Percentiles rank a stretch among this genome's conserved stretches.
Evolutionary conservation across 2,797 vertebrate genomes (phyloP).

Genomic region (Otolemur crassicaudatus): DNA sequence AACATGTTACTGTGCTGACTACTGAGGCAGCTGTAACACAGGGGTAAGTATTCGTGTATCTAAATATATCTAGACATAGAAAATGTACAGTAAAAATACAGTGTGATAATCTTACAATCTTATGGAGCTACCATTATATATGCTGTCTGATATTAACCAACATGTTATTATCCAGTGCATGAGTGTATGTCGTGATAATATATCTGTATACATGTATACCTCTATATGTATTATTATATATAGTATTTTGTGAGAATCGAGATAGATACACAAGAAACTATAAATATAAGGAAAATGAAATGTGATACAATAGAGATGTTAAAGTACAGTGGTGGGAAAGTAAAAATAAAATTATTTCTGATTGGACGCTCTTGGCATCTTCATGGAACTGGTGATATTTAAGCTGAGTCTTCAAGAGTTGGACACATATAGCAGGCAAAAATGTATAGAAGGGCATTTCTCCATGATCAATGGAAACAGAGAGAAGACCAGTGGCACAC

Average conservation of each 20-base stretch:
- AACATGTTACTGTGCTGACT: not conserved
- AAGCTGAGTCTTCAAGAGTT: not conserved
- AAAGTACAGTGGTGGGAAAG: not conserved
- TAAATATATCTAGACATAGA: not conserved
- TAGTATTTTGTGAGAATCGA: not conserved
- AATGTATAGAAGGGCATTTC: not conserved
- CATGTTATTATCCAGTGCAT: not conserved
- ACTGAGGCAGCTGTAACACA: not conserved
- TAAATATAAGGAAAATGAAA: not conserved
- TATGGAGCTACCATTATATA: not conserved
- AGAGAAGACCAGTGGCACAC: not conserved
- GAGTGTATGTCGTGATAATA: not conserved
- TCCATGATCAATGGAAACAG: not conserved
- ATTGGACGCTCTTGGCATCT: not conserved
- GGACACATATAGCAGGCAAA: not conserved
- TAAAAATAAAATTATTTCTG: not conserved
- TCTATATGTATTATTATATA: not conserved
- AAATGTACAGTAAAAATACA: not conserved
- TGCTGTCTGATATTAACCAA: too few species aligned
- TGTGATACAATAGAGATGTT: not conserved
- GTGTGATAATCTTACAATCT: not conserved
- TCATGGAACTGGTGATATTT: not conserved
- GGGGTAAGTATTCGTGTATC: not conserved
- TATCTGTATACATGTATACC: not conserved
- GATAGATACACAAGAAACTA: not conserved